These are phyloP conservation scores for Pelecanoides urinatrix DNA, from an alignment of 2,113 vertebrate genomes.

Conservation along the genomic window DNA sequence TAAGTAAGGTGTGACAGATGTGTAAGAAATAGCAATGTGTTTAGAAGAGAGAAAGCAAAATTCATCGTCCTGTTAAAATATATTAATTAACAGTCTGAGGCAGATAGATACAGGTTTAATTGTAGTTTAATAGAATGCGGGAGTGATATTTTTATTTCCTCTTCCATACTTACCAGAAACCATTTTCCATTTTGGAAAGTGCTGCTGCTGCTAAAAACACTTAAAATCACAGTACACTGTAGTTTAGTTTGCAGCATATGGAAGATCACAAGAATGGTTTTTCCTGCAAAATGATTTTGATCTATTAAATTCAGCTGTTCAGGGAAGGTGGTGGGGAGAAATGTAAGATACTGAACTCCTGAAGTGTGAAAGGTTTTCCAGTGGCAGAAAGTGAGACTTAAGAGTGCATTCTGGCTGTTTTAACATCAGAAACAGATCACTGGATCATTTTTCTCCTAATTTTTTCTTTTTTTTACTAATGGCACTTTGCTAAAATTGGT, in stretches of 20 bases:
- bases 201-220: not conserved
- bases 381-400: not conserved
- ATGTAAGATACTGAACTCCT: not conserved
- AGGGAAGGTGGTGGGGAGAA: not conserved
- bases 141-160: not conserved
- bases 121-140: constrained; percentile 16
- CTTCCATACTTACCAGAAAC: not conserved
- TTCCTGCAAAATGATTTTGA: not conserved
- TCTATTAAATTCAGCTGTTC: constrained; percentile 27
- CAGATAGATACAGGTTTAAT: not conserved
- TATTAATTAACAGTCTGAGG: not conserved
- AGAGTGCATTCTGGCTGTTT: not conserved
- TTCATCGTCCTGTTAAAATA: not conserved
- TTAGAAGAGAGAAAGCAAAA: not conserved
- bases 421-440: not conserved
- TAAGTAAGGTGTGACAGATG: not conserved
- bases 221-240: not conserved
- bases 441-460: not conserved
- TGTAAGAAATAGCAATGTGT: not conserved
- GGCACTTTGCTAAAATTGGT: not conserved
- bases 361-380: constrained; percentile 3
- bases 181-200: constrained; percentile 7
- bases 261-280: not conserved
- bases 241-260: constrained; percentile 38
- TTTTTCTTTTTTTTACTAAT: not conserved